Base-by-base conservation (phyloP, 1,140 invertebrate genomes). In the Scaptomyza montana region DNA sequence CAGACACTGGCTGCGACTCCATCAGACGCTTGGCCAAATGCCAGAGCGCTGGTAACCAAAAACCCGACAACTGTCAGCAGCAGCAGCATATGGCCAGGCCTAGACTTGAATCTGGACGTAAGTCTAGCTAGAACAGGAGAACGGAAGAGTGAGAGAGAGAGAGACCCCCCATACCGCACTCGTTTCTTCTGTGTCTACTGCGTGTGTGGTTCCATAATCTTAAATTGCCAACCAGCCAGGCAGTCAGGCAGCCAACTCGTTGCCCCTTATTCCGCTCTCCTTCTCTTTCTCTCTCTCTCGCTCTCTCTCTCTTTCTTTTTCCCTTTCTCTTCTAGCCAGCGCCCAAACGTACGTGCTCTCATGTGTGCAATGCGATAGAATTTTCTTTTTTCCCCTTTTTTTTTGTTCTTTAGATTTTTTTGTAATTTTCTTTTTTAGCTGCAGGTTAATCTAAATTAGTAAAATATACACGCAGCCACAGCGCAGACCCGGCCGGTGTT, bases 391-490 rank as follows among this genome's bases (percentile, higher is more conserved):
- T 54, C 16, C 16, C 39, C 39, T 36, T 16, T 36, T 46, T 47
- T 46, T 9, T 54, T 80, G 45, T 46, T 46, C 62, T 69, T 51
- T 66, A n/a, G n/a, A n/a, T n/a, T n/a, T n/a, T n/a, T n/a, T n/a
- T 60, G 3, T 25, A 3, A 25, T 25, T 19, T 30, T 16, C 28
- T 47, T 39, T 47, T 46, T 43, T 61, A 51, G 84, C 84, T 87
- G 76, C 84, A 78, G 84, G 84, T 87, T 87, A 89, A 87, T 87
- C 84, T 87, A 89, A 87, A 87, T 89, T 87, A 87, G 76, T 89
- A 89, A 87, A 87, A 87, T 87, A 87, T 89, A 82, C 82, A 87
- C 84, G 80, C 74, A 81, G 65, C 43, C 57, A 19, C 74, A 57
- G 60, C 16, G 41, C 21, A 53, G 64, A 54, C 33, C 33, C 56